Percentiles rank a stretch among this genome's conserved stretches.
Evolutionary conservation across 2,113 vertebrate species (phyloP).

Genomic region (Syngnathus typhle): DNA sequence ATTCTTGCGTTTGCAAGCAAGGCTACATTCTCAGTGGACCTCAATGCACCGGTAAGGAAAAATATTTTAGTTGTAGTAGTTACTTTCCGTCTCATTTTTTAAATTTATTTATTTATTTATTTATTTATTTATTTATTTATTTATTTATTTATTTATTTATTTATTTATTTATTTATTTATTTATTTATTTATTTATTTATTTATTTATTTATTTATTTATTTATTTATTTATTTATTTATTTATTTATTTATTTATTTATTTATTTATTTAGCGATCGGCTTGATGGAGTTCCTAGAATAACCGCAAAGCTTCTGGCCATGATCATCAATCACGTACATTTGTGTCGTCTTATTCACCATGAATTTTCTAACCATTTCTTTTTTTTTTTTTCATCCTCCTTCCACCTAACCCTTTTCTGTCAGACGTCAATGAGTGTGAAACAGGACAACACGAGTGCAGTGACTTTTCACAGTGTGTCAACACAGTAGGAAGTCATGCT

Average conservation of each 20-base stretch:
- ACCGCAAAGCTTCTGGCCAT: no score
- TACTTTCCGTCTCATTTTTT: background rate
- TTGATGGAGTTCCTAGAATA: no score
- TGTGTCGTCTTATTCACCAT: background rate
- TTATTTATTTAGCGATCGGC: no score
- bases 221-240: no score
- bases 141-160: no score
- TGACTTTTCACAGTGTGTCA: constrained; percentile 68
- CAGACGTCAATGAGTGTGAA: constrained; percentile 75
- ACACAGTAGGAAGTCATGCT: constrained; percentile 66
- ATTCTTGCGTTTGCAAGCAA: constrained; percentile 67
- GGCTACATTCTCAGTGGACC: constrained; percentile 63
- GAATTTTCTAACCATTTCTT: background rate
- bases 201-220: no score
- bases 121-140: no score
- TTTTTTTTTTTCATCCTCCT: background rate
- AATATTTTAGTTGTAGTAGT: no score
- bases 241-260: no score
- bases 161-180: no score
- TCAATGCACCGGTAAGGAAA: constrained; percentile 64
- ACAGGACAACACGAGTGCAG: constrained; percentile 62
- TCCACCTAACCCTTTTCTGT: background rate
- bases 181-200: no score
- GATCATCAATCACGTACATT: background rate
- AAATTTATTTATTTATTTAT: no score